These are phyloP conservation scores for Cephalopachus bancanus DNA, from an alignment of 2,797 vertebrate species.

Conservation along the genomic window DNA sequence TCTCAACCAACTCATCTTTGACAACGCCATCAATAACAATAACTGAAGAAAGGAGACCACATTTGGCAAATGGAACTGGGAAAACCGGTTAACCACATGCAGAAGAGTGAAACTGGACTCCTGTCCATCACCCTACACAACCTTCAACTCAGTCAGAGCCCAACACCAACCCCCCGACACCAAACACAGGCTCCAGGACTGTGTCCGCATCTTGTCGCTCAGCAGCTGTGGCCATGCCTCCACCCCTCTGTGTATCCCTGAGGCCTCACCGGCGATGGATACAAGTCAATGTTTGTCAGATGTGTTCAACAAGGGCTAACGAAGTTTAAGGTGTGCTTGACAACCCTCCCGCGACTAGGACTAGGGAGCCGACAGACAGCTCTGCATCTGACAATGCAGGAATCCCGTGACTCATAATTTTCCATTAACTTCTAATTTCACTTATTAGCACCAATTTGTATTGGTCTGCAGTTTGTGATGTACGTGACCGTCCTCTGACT, in stretches of 20 bases:
- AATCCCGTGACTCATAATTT: slow-evolving; percentile 49
- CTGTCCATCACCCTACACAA: too few relatives aligned
- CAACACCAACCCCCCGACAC: background rate
- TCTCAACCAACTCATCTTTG: too few relatives aligned
- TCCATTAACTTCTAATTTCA: slow-evolving; percentile 67
- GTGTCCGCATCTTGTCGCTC: rapidly evolving
- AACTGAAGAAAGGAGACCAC: too few relatives aligned
- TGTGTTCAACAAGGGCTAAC: background rate
- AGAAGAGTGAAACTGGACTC: too few relatives aligned
- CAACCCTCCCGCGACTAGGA: background rate
- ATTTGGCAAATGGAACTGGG: too few relatives aligned
- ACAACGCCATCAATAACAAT: too few relatives aligned
- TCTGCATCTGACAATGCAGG: background rate
- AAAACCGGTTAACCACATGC: too few relatives aligned
- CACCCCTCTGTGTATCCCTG: background rate
- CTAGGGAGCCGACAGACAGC: background rate
- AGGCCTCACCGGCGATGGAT: background rate
- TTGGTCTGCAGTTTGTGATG: background rate
- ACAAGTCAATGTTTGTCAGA: background rate
- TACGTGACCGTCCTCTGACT: background rate
- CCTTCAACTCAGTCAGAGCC: too few relatives aligned
- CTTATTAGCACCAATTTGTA: slow-evolving; percentile 43
- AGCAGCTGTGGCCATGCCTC: background rate
- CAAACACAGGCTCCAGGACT: background rate
- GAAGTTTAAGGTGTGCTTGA: background rate